Evolutionary conservation across 2,888 invertebrate genomes (phyloP), one percentile per base, ranked within the genome.

Genomic region (Epinotia brunnichana): DNA sequence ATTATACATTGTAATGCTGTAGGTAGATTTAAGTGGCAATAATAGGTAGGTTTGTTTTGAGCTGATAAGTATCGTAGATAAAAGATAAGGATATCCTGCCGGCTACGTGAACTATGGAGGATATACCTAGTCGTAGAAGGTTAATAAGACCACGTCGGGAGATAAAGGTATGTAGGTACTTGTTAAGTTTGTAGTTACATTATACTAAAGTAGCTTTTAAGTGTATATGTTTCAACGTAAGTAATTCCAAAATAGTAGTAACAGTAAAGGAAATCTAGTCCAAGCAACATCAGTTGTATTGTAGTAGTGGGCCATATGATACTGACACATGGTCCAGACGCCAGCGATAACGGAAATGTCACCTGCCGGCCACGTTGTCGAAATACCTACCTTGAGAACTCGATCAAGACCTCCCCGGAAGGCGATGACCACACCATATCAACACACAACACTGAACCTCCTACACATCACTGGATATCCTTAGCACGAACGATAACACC

Each of bases 381-480:
- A 54, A 69, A 69, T 63, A 69, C 77, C 78, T 90, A 93, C 92
- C 93, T 92, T 84, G 92, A 87, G 81, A 91, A 88, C 88, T 93
- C 92, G 82, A 92, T 87, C 85, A 92, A 86, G 86, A 92, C 90
- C 86, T 93, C 92, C 82, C 90, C 90, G 75, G 91, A 86, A 80
- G 91, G 90, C 88, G 90, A 85, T 80, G 92, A 91, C 93, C 92
- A 92, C 89, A 92, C 93, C 92, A 93, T 93, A 90, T 90, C 89
- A 88, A 77, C 83, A 84, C 92, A 91, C 88, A 80, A 85, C 90
- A 88, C 88, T 80, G 80, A 74, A 74, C 86, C 91, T 90, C 90
- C 89, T 90, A 89, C 86, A 87, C 92, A 92, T 92, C 89, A 87
- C 81, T 87, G 90, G 89, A 90, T 90, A 90, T 90, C 90, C 88